These are phyloP conservation scores for Phaetusa simplex DNA, from an alignment of 2,113 vertebrate species.

Conservation along the genomic window DNA sequence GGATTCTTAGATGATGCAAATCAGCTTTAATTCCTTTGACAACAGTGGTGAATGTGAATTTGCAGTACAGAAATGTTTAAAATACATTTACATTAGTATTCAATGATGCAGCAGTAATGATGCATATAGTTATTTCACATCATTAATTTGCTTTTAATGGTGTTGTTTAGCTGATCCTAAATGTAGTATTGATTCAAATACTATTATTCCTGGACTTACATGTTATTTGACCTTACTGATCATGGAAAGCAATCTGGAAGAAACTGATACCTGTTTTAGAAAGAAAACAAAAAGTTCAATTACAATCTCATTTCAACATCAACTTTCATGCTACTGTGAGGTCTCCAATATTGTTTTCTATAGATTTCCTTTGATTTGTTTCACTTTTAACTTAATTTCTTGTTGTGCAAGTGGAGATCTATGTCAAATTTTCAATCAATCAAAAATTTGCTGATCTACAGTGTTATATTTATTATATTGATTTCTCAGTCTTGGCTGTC, in stretches of 20 bases:
- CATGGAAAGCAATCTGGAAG: not conserved
- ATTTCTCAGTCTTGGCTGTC: not conserved
- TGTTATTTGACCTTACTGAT: not conserved
- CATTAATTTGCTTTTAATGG: not conserved
- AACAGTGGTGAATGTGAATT: not conserved
- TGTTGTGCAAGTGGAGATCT: not conserved
- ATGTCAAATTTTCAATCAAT: not conserved
- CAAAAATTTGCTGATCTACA: not conserved
- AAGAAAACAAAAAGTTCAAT: not conserved
- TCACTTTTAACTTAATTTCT: not conserved
- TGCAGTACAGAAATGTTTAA: not conserved
- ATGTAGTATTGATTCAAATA: not conserved
- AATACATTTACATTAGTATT: not conserved
- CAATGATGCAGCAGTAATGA: not conserved
- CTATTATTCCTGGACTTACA: not conserved
- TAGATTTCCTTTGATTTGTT: not conserved
- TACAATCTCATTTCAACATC: not conserved
- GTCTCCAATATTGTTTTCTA: not conserved
- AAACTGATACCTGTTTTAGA: not conserved
- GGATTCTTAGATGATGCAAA: not conserved
- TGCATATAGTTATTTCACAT: not conserved
- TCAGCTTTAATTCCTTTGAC: not conserved
- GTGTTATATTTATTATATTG: not conserved
- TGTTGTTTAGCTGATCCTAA: not conserved
- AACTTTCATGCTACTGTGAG: not conserved